These are phyloP conservation scores for Hedychridium roseum DNA, from an alignment of 2,888 invertebrate genomes.

Conservation along the genomic window DNA sequence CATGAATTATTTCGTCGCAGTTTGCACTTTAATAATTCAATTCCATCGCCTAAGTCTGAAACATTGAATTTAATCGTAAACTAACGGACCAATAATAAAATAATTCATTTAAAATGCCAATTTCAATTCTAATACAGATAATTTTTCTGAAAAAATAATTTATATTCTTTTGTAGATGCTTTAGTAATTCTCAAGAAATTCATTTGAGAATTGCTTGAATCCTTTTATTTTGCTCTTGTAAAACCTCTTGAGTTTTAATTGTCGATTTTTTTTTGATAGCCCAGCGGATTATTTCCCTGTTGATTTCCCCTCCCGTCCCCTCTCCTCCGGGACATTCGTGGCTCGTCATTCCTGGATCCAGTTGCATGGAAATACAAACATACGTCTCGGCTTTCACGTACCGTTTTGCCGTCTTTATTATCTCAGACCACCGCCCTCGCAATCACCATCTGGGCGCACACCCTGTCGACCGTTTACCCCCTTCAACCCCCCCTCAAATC, in stretches of 20 bases:
- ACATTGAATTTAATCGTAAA: neutral
- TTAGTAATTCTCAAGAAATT: neutral
- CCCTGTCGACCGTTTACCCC: constrained; percentile 32
- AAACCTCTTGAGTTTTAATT: neutral
- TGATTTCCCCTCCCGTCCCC: constrained; percentile 25
- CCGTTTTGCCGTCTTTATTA: constrained; percentile 54
- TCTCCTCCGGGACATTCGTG: constrained; percentile 32
- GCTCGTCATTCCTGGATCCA: constrained; percentile 31
- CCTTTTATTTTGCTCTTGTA: neutral
- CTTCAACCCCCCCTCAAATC: constrained; percentile 13
- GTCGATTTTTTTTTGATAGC: neutral
- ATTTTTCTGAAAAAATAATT: neutral
- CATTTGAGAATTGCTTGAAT: neutral
- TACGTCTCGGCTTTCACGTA: constrained; percentile 44
- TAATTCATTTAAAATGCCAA: neutral
- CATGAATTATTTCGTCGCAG: too few relatives aligned
- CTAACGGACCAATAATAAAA: neutral
- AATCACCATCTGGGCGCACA: constrained; percentile 51
- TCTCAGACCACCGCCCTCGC: constrained; percentile 50
- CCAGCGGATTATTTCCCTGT: neutral
- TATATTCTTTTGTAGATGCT: neutral
- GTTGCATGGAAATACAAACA: constrained; percentile 53
- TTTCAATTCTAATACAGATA: neutral
- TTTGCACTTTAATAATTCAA: too few relatives aligned
- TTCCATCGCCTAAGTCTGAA: neutral